phyloP scores from a whole-genome alignment of 2,888 invertebrate species.

The Megamerina dolium region DNA sequence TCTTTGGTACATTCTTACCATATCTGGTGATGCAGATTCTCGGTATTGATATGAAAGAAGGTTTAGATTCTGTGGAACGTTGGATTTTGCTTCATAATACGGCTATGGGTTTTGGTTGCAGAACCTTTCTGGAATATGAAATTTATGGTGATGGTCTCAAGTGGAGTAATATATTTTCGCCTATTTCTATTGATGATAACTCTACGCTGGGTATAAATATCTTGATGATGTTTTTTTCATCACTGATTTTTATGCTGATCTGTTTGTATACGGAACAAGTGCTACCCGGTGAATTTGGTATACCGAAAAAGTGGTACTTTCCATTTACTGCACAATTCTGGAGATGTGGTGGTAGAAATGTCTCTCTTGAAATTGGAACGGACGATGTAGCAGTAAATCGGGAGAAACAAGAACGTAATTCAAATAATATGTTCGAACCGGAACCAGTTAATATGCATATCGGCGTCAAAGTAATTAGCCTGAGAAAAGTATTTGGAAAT shows the following conservation, averaged over 20 bases:
- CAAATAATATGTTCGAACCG: constrained; percentile 15
- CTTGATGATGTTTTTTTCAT: constrained; percentile 55
- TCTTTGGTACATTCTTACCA: constrained; percentile 67
- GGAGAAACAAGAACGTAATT: no score
- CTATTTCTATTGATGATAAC: constrained; percentile 58
- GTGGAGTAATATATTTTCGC: constrained; percentile 52
- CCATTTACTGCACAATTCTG: constrained; percentile 57
- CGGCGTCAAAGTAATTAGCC: constrained; percentile 53
- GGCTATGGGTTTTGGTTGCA: constrained; percentile 69
- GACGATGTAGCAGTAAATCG: constrained; percentile 10
- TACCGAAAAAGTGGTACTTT: constrained; percentile 75
- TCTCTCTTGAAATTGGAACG: neutral
- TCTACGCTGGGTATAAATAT: constrained; percentile 63
- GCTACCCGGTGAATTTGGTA: constrained; percentile 74
- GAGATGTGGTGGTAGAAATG: no score
- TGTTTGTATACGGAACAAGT: constrained; percentile 80
- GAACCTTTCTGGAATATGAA: constrained; percentile 58
- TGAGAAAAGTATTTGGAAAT: constrained; percentile 56
- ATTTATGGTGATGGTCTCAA: constrained; percentile 58
- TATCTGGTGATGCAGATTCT: constrained; percentile 61
- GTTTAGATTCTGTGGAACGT: constrained; percentile 53
- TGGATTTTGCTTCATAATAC: constrained; percentile 64
- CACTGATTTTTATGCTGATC: constrained; percentile 56
- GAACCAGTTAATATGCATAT: constrained; percentile 39
- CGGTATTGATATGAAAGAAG: constrained; percentile 60